Evolutionary conservation across 2,888 invertebrate genomes (phyloP).

Genomic region (Drosophila colorata): DNA sequence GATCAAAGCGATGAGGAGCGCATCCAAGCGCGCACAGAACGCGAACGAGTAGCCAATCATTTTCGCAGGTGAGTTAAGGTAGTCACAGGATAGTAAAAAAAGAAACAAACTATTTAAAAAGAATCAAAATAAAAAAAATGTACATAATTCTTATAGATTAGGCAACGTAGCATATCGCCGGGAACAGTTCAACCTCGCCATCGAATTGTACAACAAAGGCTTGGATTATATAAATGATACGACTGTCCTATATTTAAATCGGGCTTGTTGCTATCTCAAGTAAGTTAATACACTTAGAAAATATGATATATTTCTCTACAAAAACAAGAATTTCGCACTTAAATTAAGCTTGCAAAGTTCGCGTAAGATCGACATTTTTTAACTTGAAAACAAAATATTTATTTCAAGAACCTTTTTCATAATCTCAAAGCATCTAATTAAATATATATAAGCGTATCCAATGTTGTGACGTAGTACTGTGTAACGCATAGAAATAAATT

Average conservation of each 20-base stretch:
- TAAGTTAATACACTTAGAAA: slow-evolving; percentile 14
- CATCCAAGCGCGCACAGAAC: slow-evolving; percentile 12
- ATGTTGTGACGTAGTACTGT: too few relatives aligned
- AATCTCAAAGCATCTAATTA: too few relatives aligned
- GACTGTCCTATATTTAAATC: slow-evolving; percentile 64
- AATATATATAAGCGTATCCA: too few relatives aligned
- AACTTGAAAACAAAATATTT: too few relatives aligned
- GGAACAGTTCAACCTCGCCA: slow-evolving; percentile 30
- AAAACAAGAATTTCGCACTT: too few relatives aligned
- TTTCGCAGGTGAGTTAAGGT: slow-evolving; percentile 44
- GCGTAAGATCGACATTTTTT: too few relatives aligned
- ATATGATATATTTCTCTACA: too few relatives aligned
- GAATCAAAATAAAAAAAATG: neutral
- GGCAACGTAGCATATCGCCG: slow-evolving; percentile 59
- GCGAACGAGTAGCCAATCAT: slow-evolving; percentile 39
- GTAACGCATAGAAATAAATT: too few relatives aligned
- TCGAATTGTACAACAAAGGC: slow-evolving; percentile 48
- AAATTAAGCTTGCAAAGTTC: too few relatives aligned
- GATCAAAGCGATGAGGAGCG: slow-evolving; percentile 29
- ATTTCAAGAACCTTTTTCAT: too few relatives aligned
- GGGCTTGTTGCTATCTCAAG: slow-evolving; percentile 59
- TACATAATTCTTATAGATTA: slow-evolving; percentile 8
- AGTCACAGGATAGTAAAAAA: too few relatives aligned
- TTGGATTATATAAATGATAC: slow-evolving; percentile 52
- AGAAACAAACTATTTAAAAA: too few relatives aligned